Base-by-base conservation (phyloP, 2,888 invertebrate genomes). In the Petrolisthes manimaculis region DNA sequence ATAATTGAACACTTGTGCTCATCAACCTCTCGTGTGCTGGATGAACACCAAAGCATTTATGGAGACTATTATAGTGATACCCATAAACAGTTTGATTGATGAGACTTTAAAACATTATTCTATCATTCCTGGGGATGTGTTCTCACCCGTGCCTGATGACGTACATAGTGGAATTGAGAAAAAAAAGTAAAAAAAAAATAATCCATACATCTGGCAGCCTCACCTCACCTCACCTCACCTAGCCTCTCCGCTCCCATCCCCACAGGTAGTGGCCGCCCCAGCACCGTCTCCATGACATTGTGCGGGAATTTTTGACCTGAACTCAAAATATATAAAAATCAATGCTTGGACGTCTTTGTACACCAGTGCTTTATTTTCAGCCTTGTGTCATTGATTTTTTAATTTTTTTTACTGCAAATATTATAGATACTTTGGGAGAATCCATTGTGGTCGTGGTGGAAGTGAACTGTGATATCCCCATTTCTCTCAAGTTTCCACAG, bases 381-480 rank as follows among this genome's bases (percentile, higher is more conserved):
- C 78, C 84, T 84, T 86, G 83, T 75, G 61, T 81, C 24, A 51
- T 86, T 75, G 53, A 75, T 71, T 54, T 21, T 79, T 51, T 51
- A 18, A 14, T 79, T 79, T 79, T 55, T 79, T 54, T 55, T 79
- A 54, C 54, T 54, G 53, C 37, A 81, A 55, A 81, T n/a, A 51
- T 51, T 67, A 18, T 61, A 61, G 56, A 75, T 75, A 21, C 21
- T 61, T 81, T 18, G 61, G 61, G 51, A 81, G 61, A 5, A 8
- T 56, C 24, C 74, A 18, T 53, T 75, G 75, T 86, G 69, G 24
- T 53, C 51, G 67, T 81, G 74, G 67, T 53, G 79, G 75, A 86
- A 81, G 79, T 86, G 75, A 86, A 86, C 86, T 86, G 86, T 86
- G 86, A 86, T 86, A 86, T 80, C 86, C 80, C 75, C 54, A 74